Evolutionary conservation across 2,888 invertebrate genomes (phyloP), one percentile per base, ranked within the genome.

Genomic region (Tricholauxania praeusta): DNA sequence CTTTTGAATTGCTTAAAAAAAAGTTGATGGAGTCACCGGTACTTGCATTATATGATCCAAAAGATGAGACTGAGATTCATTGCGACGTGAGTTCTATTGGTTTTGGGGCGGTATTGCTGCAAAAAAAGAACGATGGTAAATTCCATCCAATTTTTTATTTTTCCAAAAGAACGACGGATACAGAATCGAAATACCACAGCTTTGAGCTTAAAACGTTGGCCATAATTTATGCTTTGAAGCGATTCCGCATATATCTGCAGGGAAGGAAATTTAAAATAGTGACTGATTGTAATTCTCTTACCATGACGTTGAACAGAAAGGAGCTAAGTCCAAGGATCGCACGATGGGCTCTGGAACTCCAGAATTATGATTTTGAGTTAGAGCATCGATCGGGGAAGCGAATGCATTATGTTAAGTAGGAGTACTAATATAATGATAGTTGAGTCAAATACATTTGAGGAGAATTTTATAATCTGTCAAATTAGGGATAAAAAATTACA

Each of bases 1-100:
- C 66, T 32, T 76, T 78, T 32, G 28, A 69, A 8, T 28, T 14
- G 7, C 69, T 77, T 12, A 75, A 75, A 51, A 17, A 14, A 1
- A 69, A 74, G n/a, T 59, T 72, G 17, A n/a, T 68, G 14, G 53
- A 72, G 22, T 70, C 75, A 15, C 75, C 75, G 15, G 68, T 71
- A 5, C 51, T 73, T 32, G 71, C 73, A 69, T 19, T 69, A 19
- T 57, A 62, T 70, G 62, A n/a, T 32, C 71, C 12, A 53, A 71
- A 52, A 62, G 64, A 39, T 28, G 51, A 60, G 12, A 72, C 72
- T n/a, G 73, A 74, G 49, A 49, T 76, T 28, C 73, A 73, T 53
- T 69, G 73, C 51, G 73, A 76, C 71, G 73, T 74, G 48, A 74
- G 68, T 53, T 12, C 72, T 17, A 32, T 64, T 15, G 73, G 76